Base-by-base conservation (phyloP, 2,888 invertebrate genomes). In the Thyatira batis region DNA sequence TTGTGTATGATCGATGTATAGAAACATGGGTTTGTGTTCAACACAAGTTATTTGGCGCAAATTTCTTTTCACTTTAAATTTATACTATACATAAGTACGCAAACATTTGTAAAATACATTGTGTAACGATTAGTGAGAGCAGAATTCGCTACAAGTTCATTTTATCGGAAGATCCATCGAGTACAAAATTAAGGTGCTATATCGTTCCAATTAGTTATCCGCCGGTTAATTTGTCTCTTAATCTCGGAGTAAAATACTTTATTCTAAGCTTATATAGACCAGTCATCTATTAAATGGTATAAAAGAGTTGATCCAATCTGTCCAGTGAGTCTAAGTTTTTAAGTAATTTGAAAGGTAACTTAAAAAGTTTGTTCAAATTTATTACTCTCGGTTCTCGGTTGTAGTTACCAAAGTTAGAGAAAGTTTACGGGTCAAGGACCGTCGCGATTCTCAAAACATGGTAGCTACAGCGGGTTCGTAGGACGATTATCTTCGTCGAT, bases 381-480 rank as follows among this genome's bases (percentile, higher is more conserved):
- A 83, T 83, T 71, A 72, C 75, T 69, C 71, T 71, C 65, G 68
- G 73, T 72, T 67, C 67, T 69, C 61, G 55, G 65, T 57, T 53
- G 60, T 70, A 71, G 67, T 66, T 63, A 69, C 63, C 58, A 54
- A 65, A 82, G 78, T 84, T 77, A 55, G 71, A 69, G 76, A 82
- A 85, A 85, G 81, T 86, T 82, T 77, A 51, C 67, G 78, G 86
- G 85, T 85, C 83, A 85, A 84, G 80, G 80, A 75, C 82, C 84
- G 65, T 54, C 71, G 63, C 20, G 57, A 58, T 73, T 65, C 73
- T 78, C 72, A 65, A 74, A 80, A 80, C 76, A 78, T 78, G 59
- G 57, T 73, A 81, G 75, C 79, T 76, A 56, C 59, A 59, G 52
- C 55, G 54, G 56, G 52, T 61, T 20, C 45, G 46, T 52, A 52